Percentiles rank a stretch among this genome's conserved stretches.
Evolutionary conservation across 2,113 vertebrate species (phyloP).

Genomic region (Psammodynastes pulverulentus): DNA sequence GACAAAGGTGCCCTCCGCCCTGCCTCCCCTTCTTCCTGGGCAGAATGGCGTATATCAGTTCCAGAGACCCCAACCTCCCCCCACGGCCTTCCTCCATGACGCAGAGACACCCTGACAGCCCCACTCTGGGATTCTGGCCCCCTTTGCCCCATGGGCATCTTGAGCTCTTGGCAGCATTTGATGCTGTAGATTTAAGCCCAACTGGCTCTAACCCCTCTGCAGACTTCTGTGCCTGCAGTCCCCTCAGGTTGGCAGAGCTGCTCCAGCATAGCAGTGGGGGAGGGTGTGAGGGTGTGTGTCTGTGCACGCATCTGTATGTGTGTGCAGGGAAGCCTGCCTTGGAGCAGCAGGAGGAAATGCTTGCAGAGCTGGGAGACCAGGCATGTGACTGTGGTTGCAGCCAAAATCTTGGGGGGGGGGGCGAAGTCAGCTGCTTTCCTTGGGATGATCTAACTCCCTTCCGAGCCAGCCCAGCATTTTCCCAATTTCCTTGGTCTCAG

Average conservation of each 20-base stretch:
- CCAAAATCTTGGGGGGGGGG: background rate
- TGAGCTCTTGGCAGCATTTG: background rate
- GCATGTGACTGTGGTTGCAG: background rate
- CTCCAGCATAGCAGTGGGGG: background rate
- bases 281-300: background rate
- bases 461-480: accelerated
- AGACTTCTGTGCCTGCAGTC: background rate
- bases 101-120: background rate
- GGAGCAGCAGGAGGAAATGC: background rate
- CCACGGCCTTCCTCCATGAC: background rate
- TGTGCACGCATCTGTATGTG: background rate
- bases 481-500: accelerated
- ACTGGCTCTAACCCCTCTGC: background rate
- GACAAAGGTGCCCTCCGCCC: background rate
- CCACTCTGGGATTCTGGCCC: background rate
- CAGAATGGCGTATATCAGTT: background rate
- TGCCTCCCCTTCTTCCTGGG: background rate
- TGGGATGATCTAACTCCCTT: background rate
- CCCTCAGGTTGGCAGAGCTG: background rate
- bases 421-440: background rate
- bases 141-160: background rate
- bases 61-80: background rate
- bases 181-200: background rate
- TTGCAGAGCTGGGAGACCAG: background rate
- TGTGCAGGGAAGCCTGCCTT: background rate